Percentiles rank a stretch among this genome's conserved stretches.
These are phyloP conservation scores for Myodes glareolus DNA, from an alignment of 2,113 vertebrate species.

Conservation along the genomic window DNA sequence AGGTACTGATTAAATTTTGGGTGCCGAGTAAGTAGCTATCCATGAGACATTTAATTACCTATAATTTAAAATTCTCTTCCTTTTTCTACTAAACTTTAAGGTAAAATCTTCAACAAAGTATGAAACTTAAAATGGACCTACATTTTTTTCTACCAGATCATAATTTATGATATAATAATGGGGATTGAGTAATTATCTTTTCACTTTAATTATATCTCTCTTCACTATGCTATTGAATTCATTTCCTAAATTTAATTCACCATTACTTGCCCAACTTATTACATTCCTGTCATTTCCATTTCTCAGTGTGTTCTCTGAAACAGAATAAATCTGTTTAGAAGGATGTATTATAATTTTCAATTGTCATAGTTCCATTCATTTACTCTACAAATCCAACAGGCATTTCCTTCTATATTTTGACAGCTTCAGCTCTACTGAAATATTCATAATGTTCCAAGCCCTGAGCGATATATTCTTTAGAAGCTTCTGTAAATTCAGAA, in stretches of 20 bases:
- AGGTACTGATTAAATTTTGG: not conserved
- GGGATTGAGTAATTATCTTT: conserved; percentile 41
- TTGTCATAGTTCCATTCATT: conserved; percentile 72
- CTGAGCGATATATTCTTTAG: conserved; percentile 60
- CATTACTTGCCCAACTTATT: conserved; percentile 52
- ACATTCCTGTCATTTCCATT: conserved; percentile 32
- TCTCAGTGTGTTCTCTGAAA: conserved; percentile 23
- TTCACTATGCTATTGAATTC: conserved; percentile 44
- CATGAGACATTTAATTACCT: not conserved
- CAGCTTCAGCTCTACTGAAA: conserved; percentile 69
- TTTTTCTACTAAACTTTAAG: not conserved
- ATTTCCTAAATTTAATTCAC: conserved; percentile 50
- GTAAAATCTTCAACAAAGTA: not conserved
- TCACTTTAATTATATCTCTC: conserved; percentile 52
- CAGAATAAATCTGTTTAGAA: conserved; percentile 66
- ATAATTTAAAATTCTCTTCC: not conserved
- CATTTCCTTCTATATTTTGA: conserved; percentile 71
- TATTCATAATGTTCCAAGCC: conserved; percentile 67
- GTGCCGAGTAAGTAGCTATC: not conserved
- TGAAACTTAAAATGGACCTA: conserved; percentile 29
- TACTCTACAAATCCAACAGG: conserved; percentile 63
- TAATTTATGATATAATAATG: conserved; percentile 54
- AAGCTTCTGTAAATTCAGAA: conserved; percentile 73
- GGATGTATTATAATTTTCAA: conserved; percentile 71
- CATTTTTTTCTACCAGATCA: not conserved